Conservation (phyloP, 2,888 invertebrate genomes). For the Parelbella ahira region DNA sequence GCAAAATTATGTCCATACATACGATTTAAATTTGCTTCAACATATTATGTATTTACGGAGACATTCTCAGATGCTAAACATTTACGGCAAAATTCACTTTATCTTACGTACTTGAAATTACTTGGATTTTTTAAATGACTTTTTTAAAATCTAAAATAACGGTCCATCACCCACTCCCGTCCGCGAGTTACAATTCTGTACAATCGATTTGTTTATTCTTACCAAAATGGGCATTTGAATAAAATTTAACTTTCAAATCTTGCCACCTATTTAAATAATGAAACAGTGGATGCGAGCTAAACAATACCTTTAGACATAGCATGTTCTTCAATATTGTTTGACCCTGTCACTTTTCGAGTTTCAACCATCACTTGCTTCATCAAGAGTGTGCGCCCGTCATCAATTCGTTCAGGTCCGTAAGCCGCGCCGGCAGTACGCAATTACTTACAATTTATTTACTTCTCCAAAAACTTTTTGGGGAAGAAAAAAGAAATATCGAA, state of each 20-base stretch:
- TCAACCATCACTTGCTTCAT: background rate
- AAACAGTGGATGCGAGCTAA: too few relatives aligned
- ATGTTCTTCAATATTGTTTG: too few relatives aligned
- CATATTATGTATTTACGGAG: too few relatives aligned
- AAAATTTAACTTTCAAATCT: too few relatives aligned
- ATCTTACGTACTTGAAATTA: constrained; percentile 30
- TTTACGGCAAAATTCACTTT: constrained; percentile 21
- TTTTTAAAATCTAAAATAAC: constrained; percentile 1
- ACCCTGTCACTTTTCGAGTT: background rate
- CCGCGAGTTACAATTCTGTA: background rate
- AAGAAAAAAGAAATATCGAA: constrained; percentile 38
- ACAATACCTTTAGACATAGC: too few relatives aligned
- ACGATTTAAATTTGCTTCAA: constrained; percentile 1
- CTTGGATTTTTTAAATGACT: constrained; percentile 25
- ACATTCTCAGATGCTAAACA: constrained; percentile 4
- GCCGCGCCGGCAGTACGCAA: constrained; percentile 45
- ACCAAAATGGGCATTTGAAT: too few relatives aligned
- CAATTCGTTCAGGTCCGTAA: constrained; percentile 34
- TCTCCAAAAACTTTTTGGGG: constrained; percentile 38
- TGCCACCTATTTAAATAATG: too few relatives aligned
- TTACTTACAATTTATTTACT: constrained; percentile 66
- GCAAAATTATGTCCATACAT: background rate
- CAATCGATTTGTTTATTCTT: too few relatives aligned
- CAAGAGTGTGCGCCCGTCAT: constrained; percentile 27
- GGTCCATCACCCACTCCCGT: background rate